A percentile compares a stretch with the other conserved stretches of the same genome.
Conservation (phyloP, 2,888 invertebrate species). For the Ophion ventricosus region DNA sequence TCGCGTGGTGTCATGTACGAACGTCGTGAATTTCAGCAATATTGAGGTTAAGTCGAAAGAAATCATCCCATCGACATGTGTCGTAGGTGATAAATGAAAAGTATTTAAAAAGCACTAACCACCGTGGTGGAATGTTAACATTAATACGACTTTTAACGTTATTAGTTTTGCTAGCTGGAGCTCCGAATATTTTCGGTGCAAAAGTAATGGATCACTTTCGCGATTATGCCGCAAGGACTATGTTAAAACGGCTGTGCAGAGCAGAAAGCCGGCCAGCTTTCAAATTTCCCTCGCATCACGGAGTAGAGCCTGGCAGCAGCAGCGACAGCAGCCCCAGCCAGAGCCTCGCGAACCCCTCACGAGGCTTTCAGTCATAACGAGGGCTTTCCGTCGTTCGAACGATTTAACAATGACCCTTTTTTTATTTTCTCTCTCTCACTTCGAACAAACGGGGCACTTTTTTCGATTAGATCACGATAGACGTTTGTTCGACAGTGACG, state of each 20-base stretch:
- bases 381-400: constrained; percentile 18
- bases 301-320: constrained; percentile 56
- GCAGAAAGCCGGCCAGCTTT: constrained; percentile 62
- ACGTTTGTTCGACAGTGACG: not conserved
- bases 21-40: not conserved
- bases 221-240: constrained; percentile 19
- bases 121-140: too few species aligned
- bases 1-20: not conserved
- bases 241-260: constrained; percentile 13
- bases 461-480: not conserved
- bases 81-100: not conserved
- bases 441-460: constrained; percentile 8
- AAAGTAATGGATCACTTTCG: not conserved
- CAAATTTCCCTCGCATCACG: constrained; percentile 65
- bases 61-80: not conserved
- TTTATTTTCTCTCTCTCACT: constrained; percentile 8
- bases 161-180: not conserved
- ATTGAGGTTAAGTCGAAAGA: not conserved
- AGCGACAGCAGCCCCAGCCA: constrained; percentile 52
- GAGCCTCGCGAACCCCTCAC: constrained; percentile 56
- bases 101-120: not conserved
- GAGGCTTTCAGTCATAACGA: constrained; percentile 52
- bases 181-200: not conserved
- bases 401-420: constrained; percentile 3
- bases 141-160: not conserved